These are phyloP conservation scores for Ennomos quercinarius DNA, from an alignment of 2,888 invertebrate genomes.

Conservation along the genomic window DNA sequence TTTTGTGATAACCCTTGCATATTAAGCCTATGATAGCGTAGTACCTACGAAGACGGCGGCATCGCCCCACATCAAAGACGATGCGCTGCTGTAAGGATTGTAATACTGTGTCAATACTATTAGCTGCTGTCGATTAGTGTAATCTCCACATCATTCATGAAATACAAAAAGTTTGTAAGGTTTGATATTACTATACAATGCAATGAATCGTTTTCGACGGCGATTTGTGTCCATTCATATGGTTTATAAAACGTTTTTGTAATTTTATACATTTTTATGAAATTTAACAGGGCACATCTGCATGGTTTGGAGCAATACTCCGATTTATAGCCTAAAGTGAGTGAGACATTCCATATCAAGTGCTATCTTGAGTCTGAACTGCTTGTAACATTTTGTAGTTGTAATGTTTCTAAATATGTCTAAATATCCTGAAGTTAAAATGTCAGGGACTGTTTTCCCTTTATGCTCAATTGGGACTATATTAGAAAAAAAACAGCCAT, in stretches of 20 bases:
- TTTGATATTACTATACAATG: conserved; percentile 80
- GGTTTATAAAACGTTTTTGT: conserved; percentile 80
- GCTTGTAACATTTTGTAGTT: conserved; percentile 11
- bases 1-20: too few species aligned
- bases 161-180: conserved; percentile 65
- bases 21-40: too few species aligned
- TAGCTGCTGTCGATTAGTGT: conserved; percentile 58
- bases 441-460: conserved; percentile 2
- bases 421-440: conserved; percentile 1
- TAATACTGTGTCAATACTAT: conserved; percentile 39
- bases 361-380: conserved; percentile 45
- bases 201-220: conserved; percentile 66
- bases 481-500: conserved; percentile 24
- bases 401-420: conserved; percentile 8
- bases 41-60: too few species aligned
- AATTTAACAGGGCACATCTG: conserved; percentile 76
- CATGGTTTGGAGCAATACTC: conserved; percentile 67
- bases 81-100: too few species aligned
- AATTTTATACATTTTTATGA: conserved; percentile 83
- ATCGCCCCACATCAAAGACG: too few species aligned
- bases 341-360: conserved; percentile 85
- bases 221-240: conserved; percentile 68
- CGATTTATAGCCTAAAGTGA: conserved; percentile 73
- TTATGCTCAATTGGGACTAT: conserved; percentile 22
- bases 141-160: conserved; percentile 70